Base-by-base conservation (phyloP, 1,140 invertebrate species). In the Drosophila malerkotliana region DNA sequence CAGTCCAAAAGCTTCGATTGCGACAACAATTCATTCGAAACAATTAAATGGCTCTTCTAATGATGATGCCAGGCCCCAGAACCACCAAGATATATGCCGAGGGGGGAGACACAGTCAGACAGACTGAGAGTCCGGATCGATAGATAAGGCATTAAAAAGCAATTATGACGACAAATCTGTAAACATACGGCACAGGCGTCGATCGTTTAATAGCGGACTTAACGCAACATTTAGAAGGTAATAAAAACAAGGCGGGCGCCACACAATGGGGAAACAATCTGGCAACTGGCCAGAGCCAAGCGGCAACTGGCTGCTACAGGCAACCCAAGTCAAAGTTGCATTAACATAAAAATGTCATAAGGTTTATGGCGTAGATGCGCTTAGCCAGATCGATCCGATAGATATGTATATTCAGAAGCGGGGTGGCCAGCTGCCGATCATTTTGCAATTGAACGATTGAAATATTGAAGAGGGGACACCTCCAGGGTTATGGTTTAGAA, bases 131-230 rank as follows among this genome's bases (percentile, higher is more conserved):
- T 56, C 60, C 79, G 52, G 55, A 26, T 55, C 73, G 44, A 79
- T 76, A 84, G 87, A 90, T 90, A 90, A 85, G 87, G 87, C 72
- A 90, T 90, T 90, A 90, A 90, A 90, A 90, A 83, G 87, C 87
- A 90, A 90, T 90, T 90, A 90, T 90, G 72, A 85, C 87, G 81
- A 90, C 87, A 90, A 90, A 90, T 90, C 87, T 90, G 87, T 90
- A 90, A 90, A 90, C 87, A 90, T 90, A 90, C 81, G 81, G 78
- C 80, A 79, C 71, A 63, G 58, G 58, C 71, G 71, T 74, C 59
- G 71, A 82, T 72, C 61, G 72, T 82, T 88, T 82, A 90, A 87
- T 90, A 76, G 85, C 76, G 85, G 85, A 90, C 81, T 90, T 90
- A 90, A 79, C 85, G 87, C 85, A 90, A 82, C 87, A 90, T 90